These are phyloP conservation scores for Mellivora capensis DNA, from an alignment of 2,113 vertebrate species.

Conservation along the genomic window DNA sequence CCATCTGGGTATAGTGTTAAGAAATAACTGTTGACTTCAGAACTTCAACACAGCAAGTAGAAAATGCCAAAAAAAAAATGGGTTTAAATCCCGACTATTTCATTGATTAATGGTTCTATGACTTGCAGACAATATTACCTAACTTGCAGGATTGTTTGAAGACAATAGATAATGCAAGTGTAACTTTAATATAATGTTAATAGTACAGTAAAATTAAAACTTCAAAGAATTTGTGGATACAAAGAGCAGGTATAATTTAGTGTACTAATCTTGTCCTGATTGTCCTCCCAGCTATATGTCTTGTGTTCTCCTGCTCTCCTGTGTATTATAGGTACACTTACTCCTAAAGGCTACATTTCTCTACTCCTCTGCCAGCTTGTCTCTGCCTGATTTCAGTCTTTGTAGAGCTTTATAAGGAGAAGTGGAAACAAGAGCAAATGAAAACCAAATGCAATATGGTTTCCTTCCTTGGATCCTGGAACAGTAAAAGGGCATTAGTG, in stretches of 20 bases:
- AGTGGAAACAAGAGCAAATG: not conserved
- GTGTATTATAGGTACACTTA: rapidly evolving
- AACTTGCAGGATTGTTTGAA: not conserved
- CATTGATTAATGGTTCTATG: not conserved
- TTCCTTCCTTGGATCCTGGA: not conserved
- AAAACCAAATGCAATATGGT: not conserved
- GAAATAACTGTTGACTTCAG: not conserved
- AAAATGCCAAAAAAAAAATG: not conserved
- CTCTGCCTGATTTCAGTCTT: not conserved
- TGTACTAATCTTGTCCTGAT: not conserved
- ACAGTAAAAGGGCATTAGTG: not conserved
- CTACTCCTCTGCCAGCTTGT: not conserved
- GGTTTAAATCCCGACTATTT: not conserved
- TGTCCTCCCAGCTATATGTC: not conserved
- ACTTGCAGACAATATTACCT: not conserved
- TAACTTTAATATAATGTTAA: not conserved
- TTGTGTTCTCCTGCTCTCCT: not conserved
- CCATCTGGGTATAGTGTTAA: not conserved
- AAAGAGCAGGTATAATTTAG: not conserved
- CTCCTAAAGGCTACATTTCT: not conserved
- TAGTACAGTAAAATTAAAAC: not conserved
- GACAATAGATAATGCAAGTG: not conserved
- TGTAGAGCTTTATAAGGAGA: not conserved
- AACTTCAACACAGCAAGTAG: not conserved
- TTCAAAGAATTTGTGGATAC: not conserved